phyloP scores from a whole-genome alignment of 2,888 invertebrate genomes.

The Macaria notata region DNA sequence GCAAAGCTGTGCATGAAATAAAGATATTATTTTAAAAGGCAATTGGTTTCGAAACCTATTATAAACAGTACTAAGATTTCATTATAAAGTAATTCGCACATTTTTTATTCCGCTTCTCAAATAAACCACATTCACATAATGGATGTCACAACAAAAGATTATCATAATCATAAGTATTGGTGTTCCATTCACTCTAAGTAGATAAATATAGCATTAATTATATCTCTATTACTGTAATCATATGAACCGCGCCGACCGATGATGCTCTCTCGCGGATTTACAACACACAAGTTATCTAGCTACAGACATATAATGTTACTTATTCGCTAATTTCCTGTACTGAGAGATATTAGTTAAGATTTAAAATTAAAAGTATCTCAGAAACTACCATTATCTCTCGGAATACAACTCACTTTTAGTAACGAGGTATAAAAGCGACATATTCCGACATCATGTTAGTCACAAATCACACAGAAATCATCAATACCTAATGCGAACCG shows the following conservation, averaged over 20 bases:
- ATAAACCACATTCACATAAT: not conserved
- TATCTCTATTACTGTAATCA: slow-evolving; percentile 31
- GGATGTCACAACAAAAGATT: not conserved
- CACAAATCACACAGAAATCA: too few relatives aligned
- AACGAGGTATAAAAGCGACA: slow-evolving; percentile 9
- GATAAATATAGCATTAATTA: slow-evolving; percentile 37
- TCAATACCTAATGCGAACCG: too few relatives aligned
- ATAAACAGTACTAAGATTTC: too few relatives aligned
- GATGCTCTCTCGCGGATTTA: slow-evolving; percentile 36
- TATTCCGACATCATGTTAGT: slow-evolving; percentile 19
- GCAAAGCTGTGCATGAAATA: slow-evolving; percentile 15
- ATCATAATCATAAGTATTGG: slow-evolving; percentile 30
- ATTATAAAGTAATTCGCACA: too few relatives aligned
- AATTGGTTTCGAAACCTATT: too few relatives aligned
- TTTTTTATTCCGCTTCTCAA: not conserved
- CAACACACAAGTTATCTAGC: slow-evolving; percentile 64
- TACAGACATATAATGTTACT: slow-evolving; percentile 71
- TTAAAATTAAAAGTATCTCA: slow-evolving; percentile 47
- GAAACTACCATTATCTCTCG: slow-evolving; percentile 48
- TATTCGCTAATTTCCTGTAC: slow-evolving; percentile 79
- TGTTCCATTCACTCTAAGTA: slow-evolving; percentile 32
- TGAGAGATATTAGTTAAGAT: slow-evolving; percentile 76
- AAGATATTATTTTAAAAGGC: too few relatives aligned
- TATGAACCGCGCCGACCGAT: slow-evolving; percentile 29
- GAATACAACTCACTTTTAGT: slow-evolving; percentile 30